Evolutionary conservation across 2,888 invertebrate genomes (phyloP), one percentile per base, ranked within the genome.

Genomic region (Drosophila vallismaia): DNA sequence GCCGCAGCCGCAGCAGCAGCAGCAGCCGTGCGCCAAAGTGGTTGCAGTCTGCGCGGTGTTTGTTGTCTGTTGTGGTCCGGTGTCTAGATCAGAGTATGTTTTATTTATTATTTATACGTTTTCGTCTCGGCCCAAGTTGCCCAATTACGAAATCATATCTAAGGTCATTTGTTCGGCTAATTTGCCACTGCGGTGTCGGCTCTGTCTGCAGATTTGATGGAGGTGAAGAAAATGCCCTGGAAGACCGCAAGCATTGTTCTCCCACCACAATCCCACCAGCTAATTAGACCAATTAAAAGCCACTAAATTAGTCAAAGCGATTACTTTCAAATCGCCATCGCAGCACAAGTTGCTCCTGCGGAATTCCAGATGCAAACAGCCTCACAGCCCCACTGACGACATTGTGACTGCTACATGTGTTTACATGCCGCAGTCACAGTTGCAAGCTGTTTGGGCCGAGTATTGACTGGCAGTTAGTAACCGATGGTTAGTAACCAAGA

Each of bases 161-260:
- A 87, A 90, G 90, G 89, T 90, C 89, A 88, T 88, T 89, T 90
- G 84, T 89, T 77, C 75, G 78, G 77, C 81, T 86, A 89, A 89
- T 90, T 90, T 86, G 82, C 70, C 72, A 67, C 54, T 70, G 67
- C 46, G 49, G 54, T 24, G 52, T 9, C 4, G 1, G 14, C 28
- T 4, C 5, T 28, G 28, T 28, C 28, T 28, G 28, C 28, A 6
- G 28, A 28, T 28, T 28, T 2, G 19, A 19, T 29, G 24, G 14
- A 1, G n/a, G 24, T 28, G 31, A 55, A 28, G 49, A 45, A 53
- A 48, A 7, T 9, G 48, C 48, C 73, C 79, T 72, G 71, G 54
- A 72, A 75, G 77, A 50, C 56, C 62, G 56, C 69, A 59, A 68
- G 50, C 56, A 72, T 62, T 66, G 68, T 73, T 67, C 70, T 52